phyloP scores from a whole-genome alignment of 2,113 vertebrate species.

The Pagrus major region DNA sequence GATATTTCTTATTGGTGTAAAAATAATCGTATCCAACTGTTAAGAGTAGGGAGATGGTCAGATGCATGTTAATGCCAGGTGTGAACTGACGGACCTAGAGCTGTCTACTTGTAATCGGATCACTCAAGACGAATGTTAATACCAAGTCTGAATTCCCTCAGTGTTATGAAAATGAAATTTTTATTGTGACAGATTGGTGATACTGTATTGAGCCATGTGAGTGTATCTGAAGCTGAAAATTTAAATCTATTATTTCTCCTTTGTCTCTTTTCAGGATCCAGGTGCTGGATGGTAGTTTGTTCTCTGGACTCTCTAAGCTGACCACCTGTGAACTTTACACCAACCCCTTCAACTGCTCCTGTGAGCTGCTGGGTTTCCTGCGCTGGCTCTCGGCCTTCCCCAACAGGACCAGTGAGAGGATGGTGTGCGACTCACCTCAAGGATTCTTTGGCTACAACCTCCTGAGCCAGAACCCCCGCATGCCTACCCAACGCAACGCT shows the following conservation, averaged over 20 bases:
- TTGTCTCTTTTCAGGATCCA: slow-evolving; percentile 86
- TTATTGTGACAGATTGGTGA: not conserved
- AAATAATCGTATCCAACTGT: no score
- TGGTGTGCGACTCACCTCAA: slow-evolving; percentile 94
- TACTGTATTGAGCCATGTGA: not conserved
- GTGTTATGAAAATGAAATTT: no score
- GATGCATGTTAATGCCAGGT: no score
- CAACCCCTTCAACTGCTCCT: slow-evolving; percentile 98
- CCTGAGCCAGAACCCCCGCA: slow-evolving; percentile 90
- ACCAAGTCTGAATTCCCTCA: no score
- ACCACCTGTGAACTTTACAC: slow-evolving; percentile 97
- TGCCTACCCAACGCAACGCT: slow-evolving; percentile 90
- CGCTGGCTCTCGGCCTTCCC: slow-evolving; percentile 94
- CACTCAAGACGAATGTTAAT: no score
- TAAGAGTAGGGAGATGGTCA: no score
- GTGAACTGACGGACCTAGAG: no score
- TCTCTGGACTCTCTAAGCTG: slow-evolving; percentile 89
- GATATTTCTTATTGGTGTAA: no score
- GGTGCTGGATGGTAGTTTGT: slow-evolving; percentile 91
- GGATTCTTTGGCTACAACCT: slow-evolving; percentile 93
- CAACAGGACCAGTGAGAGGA: slow-evolving; percentile 94
- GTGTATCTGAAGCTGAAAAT: not conserved
- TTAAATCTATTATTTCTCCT: not conserved
- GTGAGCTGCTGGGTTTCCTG: slow-evolving; percentile 94
- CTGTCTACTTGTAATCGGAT: no score